Base-by-base conservation (phyloP, 1,140 invertebrate species). In the Bathynomus jamesi region DNA sequence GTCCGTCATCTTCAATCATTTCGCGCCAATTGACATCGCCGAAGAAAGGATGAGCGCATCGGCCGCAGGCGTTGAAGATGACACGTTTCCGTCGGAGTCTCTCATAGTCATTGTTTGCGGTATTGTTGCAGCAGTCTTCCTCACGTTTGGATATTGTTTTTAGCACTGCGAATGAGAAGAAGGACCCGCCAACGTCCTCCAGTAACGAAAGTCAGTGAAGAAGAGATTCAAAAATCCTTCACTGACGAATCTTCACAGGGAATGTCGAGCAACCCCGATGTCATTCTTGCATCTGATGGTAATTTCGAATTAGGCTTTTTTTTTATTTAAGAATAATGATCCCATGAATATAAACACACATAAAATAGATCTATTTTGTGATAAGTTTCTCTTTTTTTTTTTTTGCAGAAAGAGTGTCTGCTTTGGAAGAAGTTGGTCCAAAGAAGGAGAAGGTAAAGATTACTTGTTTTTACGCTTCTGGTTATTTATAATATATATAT, bases 1-100 rank as follows among this genome's bases (percentile, higher is more conserved):
- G 11, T 62, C 69, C 0, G 62, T 65, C 0, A 64, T 62, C 13
- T 61, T 70, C 17, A 32, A 31, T 25, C 69, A 70, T 25, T 60
- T 70, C 28, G 65, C 69, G 2, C 69, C 69, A 27, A 70, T 70
- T 21, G 69, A 70, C 61, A 70, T 70, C 61, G 69, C 69, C 1
- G 69, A 70, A 60, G 61, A 65, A 40, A 70, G 69, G 40, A 61
- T 65, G 61, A 70, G 69, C 28, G 40, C 40, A 3, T 53, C 40
- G 13, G 40, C 40, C 2, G 40, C 40, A 17, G 40, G 40, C 5
- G 40, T 17, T 11, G 40, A 53, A 53, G 40, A 53, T 17, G 40
- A 53, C 5, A 2, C 21, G 13, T 1, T 53, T 17, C 2, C 13
- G 21, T 17, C 40, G 11, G 5, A 53, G 21, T 53, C 40, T 53